Percentiles rank a stretch among this genome's conserved stretches.
Conservation (phyloP, 2,113 vertebrate genomes). For the Tricholaema leucomelas region DNA sequence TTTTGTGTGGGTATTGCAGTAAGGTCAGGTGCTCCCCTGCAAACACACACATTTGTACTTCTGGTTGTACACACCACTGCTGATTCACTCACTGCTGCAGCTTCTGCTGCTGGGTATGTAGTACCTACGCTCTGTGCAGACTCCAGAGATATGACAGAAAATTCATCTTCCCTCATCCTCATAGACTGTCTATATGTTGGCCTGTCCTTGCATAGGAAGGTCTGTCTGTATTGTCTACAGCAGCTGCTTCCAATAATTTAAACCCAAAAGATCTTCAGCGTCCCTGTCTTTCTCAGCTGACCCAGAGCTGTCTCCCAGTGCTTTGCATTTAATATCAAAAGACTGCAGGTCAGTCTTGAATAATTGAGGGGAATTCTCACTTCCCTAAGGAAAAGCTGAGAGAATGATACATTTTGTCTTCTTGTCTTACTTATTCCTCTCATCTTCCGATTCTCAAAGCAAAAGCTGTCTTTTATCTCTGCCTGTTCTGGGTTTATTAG, state of each 20-base stretch:
- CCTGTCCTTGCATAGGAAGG: not conserved
- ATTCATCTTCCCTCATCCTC: not conserved
- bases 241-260: not conserved
- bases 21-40: not conserved
- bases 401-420: not conserved
- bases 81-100: not conserved
- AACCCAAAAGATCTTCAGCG: not conserved
- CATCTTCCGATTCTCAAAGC: not conserved
- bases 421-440: not conserved
- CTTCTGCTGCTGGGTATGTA: not conserved
- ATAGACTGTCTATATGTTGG: not conserved
- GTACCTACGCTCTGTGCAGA: not conserved
- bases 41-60: not conserved
- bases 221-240: not conserved
- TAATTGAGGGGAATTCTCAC: not conserved
- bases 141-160: not conserved
- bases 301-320: not conserved
- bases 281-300: not conserved
- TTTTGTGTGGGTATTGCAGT: not conserved
- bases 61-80: not conserved
- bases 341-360: not conserved
- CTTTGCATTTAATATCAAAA: not conserved
- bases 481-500: not conserved
- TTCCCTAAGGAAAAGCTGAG: not conserved
- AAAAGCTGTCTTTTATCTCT: not conserved